Base-by-base conservation (phyloP, 2,113 vertebrate genomes). In the Promerops cafer region DNA sequence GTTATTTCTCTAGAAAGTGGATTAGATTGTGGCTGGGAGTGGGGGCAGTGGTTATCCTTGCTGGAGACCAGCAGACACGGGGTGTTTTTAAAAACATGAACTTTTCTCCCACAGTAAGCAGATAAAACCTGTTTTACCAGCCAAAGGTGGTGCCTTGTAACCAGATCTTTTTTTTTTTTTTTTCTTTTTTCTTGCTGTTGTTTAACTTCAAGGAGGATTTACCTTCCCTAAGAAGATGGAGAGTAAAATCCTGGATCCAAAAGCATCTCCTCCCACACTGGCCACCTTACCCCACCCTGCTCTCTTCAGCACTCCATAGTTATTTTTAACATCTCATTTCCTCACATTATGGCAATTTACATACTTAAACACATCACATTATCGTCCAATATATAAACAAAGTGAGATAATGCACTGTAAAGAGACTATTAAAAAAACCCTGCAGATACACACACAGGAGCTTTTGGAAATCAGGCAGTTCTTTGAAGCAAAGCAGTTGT, bases 281-380 rank as follows among this genome's bases (percentile, higher is more conserved):
- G 91, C 89, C 91, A 95, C 74, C 91, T 84, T 82, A 93, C 89
- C 44, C 86, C 74, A 54, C 21, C 40, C 49, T 9, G 4, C 65
- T 71, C 84, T 81, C 40, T 95, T 70, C 93, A 59, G 61, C 6
- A 0, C 84, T 95, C 96, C 33, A 12, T 17, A 93, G 97, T 90
- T 98, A 98, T 98, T 98, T 98, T 97, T 97, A 94, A 95, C 96
- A 97, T 96, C 97, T 97, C 97, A 97, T 98, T 98, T 97, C 97
- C 98, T 98, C 94, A 40, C 93, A 98, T 98, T 96, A 97, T 92
- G 75, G 93, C 89, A 97, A 97, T 97, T 97, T 98, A 97, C 98
- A 98, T 98, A 96, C 97, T 98, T 97, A 97, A 98, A 97, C 95
- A 96, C 96, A 97, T 89, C 92, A 44, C 96, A 95, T 93, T 69